Conservation (phyloP, 2,797 vertebrate genomes). For the Notamacropus eugenii region DNA sequence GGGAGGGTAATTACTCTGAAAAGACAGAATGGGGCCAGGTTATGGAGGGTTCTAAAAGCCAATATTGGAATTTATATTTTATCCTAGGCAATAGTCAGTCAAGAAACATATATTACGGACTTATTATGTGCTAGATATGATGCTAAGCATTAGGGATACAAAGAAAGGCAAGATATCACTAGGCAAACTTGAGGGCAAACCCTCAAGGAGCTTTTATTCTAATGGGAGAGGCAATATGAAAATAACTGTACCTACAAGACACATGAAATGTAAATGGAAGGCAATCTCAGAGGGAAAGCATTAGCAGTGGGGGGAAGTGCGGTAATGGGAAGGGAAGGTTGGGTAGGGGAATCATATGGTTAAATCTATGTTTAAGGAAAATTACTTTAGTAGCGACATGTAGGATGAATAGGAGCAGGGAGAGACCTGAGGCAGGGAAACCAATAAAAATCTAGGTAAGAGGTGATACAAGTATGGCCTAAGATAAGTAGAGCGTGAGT, state of each 20-base stretch:
- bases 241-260: neutral
- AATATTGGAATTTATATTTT: neutral
- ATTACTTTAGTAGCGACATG: neutral
- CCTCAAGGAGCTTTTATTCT: neutral
- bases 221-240: neutral
- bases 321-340: neutral
- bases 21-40: neutral
- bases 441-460: neutral
- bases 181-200: neutral
- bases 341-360: neutral
- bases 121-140: neutral
- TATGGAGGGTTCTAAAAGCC: neutral
- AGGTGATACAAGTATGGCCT: neutral
- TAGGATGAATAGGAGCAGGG: neutral
- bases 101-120: neutral
- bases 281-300: neutral
- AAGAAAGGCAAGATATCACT: neutral
- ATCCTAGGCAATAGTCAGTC: neutral
- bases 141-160: neutral
- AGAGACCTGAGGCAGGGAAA: neutral
- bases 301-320: neutral
- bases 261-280: neutral
- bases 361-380: neutral
- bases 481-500: neutral
- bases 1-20: neutral